Evolutionary conservation across 2,888 invertebrate genomes (phyloP), one percentile per base, ranked within the genome.

Genomic region (Lasius fuliginosus): DNA sequence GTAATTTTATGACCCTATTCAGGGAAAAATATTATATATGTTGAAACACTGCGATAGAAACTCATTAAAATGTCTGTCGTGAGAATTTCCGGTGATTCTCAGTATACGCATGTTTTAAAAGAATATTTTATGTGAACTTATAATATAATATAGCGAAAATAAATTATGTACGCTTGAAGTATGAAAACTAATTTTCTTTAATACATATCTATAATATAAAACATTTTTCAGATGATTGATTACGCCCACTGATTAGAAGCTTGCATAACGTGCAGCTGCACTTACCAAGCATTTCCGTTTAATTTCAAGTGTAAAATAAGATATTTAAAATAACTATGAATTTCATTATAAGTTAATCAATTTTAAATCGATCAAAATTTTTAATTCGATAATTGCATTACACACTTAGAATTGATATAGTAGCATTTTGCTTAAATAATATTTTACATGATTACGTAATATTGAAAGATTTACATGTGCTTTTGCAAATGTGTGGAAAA

Each of bases 211-310:
- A 27, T 27, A 6, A n/a, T n/a, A 1, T 30, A 12, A 69, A 30
- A 6, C 6, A 46, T 12, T 3, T 12, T n/a, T 68, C 3, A 4
- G 23, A 68, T 42, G 23, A 23, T 6, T 36, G 6, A 36, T 36
- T 58, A 58, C 42, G 58, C 58, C 33, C 4, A 56, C 56, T 69
- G 46, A 69, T 71, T 79, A 79, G 74, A 73, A 36, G 23, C 71
- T 64, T 49, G 49, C 49, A 74, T 27, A 12, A 60, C 18, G 1
- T 60, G 46, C 46, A 69, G 40, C 56, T 77, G 56, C 8, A 30
- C 12, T 42, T 60, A 23, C 15, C 46, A 60, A 81, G 40, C 53
- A 11, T 15, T 77, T 42, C 23, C 8, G 8, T 23, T 68, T 73
- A 74, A 5, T 33, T 46, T 9, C n/a, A 18, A 33, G 11, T n/a